These are phyloP conservation scores for Plagodis pulveraria DNA, from an alignment of 2,888 invertebrate genomes.

Conservation along the genomic window DNA sequence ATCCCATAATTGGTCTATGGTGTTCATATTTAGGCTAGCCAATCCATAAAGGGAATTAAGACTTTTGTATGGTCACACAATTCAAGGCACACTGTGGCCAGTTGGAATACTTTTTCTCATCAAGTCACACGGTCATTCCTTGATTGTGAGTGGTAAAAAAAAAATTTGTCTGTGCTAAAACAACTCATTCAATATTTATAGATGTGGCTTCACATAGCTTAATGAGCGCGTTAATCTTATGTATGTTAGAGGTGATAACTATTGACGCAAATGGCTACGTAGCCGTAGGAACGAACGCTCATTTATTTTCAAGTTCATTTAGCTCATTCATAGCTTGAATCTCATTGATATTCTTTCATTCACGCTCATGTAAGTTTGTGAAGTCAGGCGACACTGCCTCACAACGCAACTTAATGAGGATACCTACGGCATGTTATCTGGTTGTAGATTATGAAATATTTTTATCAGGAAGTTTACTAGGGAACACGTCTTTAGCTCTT, in stretches of 20 bases:
- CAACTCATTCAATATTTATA: conserved; percentile 2
- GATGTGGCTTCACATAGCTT: conserved; percentile 3
- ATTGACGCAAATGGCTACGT: conserved; percentile 40
- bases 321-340: conserved; percentile 53
- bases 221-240: conserved; percentile 29
- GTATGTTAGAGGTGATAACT: conserved; percentile 38
- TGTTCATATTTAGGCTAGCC: no score
- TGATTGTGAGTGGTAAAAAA: no score
- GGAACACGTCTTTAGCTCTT: no score
- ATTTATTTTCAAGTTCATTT: conserved; percentile 49
- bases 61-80: no score
- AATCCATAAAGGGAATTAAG: no score
- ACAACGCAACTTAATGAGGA: background rate
- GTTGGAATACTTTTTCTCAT: no score
- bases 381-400: conserved; percentile 12
- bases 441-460: background rate
- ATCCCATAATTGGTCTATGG: no score
- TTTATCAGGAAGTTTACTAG: no score
- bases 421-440: background rate
- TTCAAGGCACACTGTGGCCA: no score
- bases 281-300: conserved; percentile 31
- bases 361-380: conserved; percentile 29
- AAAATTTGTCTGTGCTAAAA: background rate
- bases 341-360: conserved; percentile 59
- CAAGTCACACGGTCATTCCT: no score